Evolutionary conservation across 1,140 invertebrate species (phyloP).

Genomic region (Oncopodura yosiiana): DNA sequence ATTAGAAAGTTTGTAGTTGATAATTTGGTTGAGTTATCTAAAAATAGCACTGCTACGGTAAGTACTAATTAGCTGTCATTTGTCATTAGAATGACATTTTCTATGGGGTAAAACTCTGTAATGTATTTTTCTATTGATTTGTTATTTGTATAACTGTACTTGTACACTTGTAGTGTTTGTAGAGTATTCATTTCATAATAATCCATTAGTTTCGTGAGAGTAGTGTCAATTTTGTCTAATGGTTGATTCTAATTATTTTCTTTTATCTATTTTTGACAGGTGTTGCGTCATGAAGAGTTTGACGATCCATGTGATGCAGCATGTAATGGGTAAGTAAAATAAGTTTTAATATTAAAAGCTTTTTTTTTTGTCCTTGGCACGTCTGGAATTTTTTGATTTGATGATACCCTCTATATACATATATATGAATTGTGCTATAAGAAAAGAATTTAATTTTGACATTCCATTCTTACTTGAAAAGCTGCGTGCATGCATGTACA

Average conservation of each 20-base stretch:
- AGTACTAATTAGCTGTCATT: not conserved
- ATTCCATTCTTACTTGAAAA: too few species aligned
- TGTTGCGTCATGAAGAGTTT: conserved; percentile 94
- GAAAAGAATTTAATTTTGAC: too few species aligned
- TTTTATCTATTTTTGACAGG: conserved; percentile 50
- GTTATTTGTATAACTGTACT: conserved; percentile 8
- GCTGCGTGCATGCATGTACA: too few species aligned
- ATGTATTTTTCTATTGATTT: not conserved
- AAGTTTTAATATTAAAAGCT: conserved; percentile 6
- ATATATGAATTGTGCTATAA: too few species aligned
- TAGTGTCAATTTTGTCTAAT: too few species aligned
- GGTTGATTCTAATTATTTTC: too few species aligned
- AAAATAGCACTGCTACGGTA: not conserved
- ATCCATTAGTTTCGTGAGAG: too few species aligned
- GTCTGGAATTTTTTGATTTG: too few species aligned
- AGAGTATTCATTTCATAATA: too few species aligned
- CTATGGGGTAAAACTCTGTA: not conserved
- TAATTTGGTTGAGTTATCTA: not conserved
- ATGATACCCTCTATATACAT: too few species aligned
- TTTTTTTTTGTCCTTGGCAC: too few species aligned
- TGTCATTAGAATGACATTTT: not conserved
- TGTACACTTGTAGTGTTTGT: too few species aligned
- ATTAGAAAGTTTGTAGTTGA: not conserved
- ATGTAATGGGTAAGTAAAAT: conserved; percentile 78
- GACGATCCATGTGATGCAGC: conserved; percentile 86